phyloP scores from a whole-genome alignment of 2,113 vertebrate genomes.

The Centropus bengalensis region DNA sequence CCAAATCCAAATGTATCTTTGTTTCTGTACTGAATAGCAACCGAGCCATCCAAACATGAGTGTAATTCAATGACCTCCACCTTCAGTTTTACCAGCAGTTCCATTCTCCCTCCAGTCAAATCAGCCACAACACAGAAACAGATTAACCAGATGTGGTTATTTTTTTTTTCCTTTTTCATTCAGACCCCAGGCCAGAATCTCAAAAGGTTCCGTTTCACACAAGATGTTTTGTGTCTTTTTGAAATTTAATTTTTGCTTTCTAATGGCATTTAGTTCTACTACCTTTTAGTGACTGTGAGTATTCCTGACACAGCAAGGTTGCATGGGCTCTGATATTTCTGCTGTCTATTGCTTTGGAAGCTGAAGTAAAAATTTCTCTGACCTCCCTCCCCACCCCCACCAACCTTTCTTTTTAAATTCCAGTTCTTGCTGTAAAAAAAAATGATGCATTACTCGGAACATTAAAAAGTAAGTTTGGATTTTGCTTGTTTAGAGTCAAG shows the following conservation, averaged over 20 bases:
- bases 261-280: neutral
- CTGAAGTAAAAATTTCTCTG: conserved; percentile 14
- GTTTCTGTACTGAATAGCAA: neutral
- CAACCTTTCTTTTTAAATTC: neutral
- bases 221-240: neutral
- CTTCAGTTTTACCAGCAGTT: neutral
- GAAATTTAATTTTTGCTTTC: conserved; percentile 10
- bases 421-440: neutral
- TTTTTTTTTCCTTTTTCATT: neutral
- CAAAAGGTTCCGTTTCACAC: neutral
- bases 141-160: neutral
- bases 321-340: conserved; percentile 1
- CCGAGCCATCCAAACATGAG: neutral
- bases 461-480: neutral
- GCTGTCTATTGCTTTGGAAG: conserved; percentile 1
- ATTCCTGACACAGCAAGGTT: conserved; percentile 28
- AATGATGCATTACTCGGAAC: neutral
- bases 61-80: neutral
- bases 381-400: neutral
- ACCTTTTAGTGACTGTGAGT: neutral
- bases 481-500: neutral
- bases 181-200: neutral
- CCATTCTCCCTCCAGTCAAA: neutral
- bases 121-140: neutral
- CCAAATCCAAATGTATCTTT: neutral